Evolutionary conservation across 2,797 vertebrate genomes (phyloP).

Genomic region (Meda fulgida): DNA sequence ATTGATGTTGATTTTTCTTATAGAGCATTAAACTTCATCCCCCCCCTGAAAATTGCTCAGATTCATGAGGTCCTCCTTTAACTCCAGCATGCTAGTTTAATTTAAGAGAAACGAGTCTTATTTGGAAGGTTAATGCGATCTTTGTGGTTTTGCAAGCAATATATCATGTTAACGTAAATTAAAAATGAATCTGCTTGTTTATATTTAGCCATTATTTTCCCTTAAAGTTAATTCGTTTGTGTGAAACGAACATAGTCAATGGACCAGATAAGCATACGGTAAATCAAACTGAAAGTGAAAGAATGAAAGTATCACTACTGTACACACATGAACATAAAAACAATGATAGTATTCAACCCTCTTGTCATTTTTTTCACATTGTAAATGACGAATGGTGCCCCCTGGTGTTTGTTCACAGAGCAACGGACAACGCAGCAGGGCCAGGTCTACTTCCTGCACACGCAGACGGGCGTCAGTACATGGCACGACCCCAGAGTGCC

Average conservation of each 20-base stretch:
- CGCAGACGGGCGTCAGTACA: conserved; percentile 97
- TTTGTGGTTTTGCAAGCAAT: neutral
- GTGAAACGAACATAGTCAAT: neutral
- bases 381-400: neutral
- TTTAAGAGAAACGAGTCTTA: neutral
- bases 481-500: conserved; percentile 98
- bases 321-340: neutral
- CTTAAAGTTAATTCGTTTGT: neutral
- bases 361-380: neutral
- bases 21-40: neutral
- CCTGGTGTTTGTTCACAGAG: conserved; percentile 78
- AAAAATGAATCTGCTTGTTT: neutral
- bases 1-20: neutral
- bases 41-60: neutral
- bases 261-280: neutral
- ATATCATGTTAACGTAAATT: neutral
- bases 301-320: neutral
- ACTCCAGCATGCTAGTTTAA: neutral
- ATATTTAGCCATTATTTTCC: neutral
- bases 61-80: neutral
- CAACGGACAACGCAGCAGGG: conserved; percentile 98
- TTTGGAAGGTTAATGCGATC: neutral
- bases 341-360: neutral
- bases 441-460: conserved; percentile 98
- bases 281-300: conserved; percentile 21